Conservation (phyloP, 2,113 vertebrate genomes). For the Elaphurus davidianus region DNA sequence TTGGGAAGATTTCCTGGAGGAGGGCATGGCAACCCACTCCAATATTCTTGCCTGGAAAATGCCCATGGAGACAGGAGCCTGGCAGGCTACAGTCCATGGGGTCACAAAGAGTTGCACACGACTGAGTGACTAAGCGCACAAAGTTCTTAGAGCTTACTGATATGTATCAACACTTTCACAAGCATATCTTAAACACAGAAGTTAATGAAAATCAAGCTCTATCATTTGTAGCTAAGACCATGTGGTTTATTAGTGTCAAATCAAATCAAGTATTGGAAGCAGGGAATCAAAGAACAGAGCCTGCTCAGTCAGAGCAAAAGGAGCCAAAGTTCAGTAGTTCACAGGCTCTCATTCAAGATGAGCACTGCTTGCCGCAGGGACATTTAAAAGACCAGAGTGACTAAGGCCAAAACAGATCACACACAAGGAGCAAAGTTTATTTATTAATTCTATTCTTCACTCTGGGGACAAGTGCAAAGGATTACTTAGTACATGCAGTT, state of each 20-base stretch:
- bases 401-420: neutral
- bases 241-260: neutral
- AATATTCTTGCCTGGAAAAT: neutral
- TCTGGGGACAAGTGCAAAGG: neutral
- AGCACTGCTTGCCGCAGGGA: neutral
- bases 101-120: neutral
- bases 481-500: neutral
- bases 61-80: neutral
- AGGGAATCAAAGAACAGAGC: neutral
- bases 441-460: neutral
- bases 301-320: neutral
- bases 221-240: neutral
- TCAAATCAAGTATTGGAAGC: neutral
- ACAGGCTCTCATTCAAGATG: neutral
- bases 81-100: neutral
- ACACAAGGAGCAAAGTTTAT: neutral
- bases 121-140: neutral
- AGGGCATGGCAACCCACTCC: neutral
- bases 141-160: neutral
- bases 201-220: neutral
- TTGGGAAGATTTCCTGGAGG: neutral
- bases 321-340: slow-evolving; percentile 24
- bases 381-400: neutral
- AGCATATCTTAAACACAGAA: neutral
- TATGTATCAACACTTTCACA: neutral